phyloP scores from a whole-genome alignment of 2,797 vertebrate genomes.

The Phyllotis vaccarum region DNA sequence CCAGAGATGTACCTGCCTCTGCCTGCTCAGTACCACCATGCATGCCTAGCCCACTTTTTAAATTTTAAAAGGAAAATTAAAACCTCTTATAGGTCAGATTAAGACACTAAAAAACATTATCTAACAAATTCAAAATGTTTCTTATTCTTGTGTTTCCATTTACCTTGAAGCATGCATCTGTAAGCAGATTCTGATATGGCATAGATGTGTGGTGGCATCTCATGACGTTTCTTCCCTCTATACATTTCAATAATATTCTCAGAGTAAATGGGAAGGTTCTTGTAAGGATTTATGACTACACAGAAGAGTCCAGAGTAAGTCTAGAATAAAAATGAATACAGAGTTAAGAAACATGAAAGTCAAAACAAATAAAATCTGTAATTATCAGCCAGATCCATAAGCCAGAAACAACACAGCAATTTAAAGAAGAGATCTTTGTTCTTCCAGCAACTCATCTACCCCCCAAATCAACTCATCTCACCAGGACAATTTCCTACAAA shows the following conservation, averaged over 20 bases:
- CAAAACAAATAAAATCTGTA: background rate
- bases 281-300: conserved; percentile 99
- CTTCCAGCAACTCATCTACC: background rate
- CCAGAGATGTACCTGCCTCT: background rate
- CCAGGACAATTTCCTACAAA: background rate
- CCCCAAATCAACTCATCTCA: conserved; percentile 25
- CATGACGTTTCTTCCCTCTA: conserved; percentile 98
- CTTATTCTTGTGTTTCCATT: background rate
- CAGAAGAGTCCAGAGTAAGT: conserved; percentile 99
- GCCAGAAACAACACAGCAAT: background rate
- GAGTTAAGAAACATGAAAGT: conserved; percentile 29
- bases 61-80: background rate
- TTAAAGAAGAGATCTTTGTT: background rate
- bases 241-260: conserved; percentile 99
- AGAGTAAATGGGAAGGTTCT: conserved; percentile 99
- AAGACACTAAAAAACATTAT: background rate
- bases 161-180: conserved; percentile 99
- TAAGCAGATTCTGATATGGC: conserved; percentile 99
- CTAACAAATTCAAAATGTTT: background rate
- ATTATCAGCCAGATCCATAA: background rate
- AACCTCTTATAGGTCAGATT: background rate
- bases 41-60: background rate
- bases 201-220: conserved; percentile 99
- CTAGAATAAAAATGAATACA: conserved; percentile 85
- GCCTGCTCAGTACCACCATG: background rate